Conservation (phyloP, 2,888 invertebrate genomes). For the Chrysina gloriosa region DNA sequence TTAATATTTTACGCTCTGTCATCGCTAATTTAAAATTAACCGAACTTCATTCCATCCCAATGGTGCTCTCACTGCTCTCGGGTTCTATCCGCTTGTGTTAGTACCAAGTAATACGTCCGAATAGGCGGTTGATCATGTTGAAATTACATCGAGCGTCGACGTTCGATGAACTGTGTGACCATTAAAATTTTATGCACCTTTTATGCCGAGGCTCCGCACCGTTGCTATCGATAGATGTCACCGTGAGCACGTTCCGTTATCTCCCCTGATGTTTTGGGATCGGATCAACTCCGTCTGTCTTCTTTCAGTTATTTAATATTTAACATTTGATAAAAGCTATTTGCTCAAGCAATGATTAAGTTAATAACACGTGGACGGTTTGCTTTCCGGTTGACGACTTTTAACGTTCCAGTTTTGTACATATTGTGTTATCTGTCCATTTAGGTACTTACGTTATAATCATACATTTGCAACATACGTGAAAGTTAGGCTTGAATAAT, state of each 20-base stretch:
- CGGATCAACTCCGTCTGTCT: slow-evolving; percentile 1
- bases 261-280: slow-evolving; percentile 10
- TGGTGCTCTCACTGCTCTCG: neutral
- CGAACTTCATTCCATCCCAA: slow-evolving; percentile 2
- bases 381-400: slow-evolving; percentile 30
- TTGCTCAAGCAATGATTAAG: slow-evolving; percentile 34
- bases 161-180: slow-evolving; percentile 37
- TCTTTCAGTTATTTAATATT: slow-evolving; percentile 33
- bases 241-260: slow-evolving; percentile 3
- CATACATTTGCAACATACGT: no score
- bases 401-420: slow-evolving; percentile 4
- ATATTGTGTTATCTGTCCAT: neutral
- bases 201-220: slow-evolving; percentile 14
- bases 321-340: slow-evolving; percentile 35
- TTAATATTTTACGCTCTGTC: slow-evolving; percentile 6
- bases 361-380: slow-evolving; percentile 37
- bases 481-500: no score
- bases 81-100: neutral
- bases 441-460: neutral
- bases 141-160: slow-evolving; percentile 26
- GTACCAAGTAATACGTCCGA: slow-evolving; percentile 18
- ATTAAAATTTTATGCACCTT: slow-evolving; percentile 38
- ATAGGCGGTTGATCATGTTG: slow-evolving; percentile 14
- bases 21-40: slow-evolving; percentile 13
- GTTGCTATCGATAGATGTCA: slow-evolving; percentile 22